Conservation (phyloP, 2,113 vertebrate species). For the Lasiurus cinereus region DNA sequence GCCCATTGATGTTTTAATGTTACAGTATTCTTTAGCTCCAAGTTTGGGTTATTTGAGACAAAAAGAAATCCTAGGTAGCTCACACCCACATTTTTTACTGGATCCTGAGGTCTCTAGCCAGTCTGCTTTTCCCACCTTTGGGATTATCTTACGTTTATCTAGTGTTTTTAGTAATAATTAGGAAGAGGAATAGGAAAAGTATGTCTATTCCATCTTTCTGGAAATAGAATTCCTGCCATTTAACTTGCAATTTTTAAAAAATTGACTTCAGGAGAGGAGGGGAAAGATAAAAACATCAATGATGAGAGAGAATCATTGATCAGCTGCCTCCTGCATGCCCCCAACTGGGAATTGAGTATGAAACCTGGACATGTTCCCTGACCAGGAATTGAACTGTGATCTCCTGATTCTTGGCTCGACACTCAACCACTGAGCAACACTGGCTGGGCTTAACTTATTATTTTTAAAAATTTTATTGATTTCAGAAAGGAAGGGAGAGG, state of each 20-base stretch:
- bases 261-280: no score
- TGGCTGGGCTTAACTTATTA: no score
- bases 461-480: no score
- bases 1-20: conserved; percentile 1
- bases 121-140: neutral
- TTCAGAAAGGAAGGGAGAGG: no score
- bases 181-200: neutral
- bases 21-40: neutral
- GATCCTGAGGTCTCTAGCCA: neutral
- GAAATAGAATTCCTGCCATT: conserved; percentile 28
- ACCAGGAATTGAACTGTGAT: no score
- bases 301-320: no score
- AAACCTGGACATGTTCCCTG: no score
- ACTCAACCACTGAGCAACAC: no score
- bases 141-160: neutral
- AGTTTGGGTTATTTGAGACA: neutral
- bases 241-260: neutral
- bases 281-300: no score
- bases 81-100: neutral
- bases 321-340: no score
- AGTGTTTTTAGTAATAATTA: conserved; percentile 48
- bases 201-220: neutral
- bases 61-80: neutral
- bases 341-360: no score
- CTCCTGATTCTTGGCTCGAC: no score